Evolutionary conservation across 2,797 vertebrate species (phyloP).

Genomic region (Streptopelia turtur): DNA sequence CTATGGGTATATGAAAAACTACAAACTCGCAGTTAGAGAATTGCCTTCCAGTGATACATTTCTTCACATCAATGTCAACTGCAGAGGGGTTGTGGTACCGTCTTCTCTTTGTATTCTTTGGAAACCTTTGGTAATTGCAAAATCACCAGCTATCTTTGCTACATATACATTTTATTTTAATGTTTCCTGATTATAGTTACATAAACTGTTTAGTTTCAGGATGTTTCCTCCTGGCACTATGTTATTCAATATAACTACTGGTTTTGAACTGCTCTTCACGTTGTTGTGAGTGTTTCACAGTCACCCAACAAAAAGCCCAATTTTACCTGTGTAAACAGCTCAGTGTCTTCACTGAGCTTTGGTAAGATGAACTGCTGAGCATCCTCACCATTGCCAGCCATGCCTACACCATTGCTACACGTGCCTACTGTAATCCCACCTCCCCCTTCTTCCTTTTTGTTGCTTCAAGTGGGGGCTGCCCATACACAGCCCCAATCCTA

Average conservation of each 20-base stretch:
- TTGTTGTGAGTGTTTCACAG: not conserved
- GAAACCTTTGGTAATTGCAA: not conserved
- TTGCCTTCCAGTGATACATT: not conserved
- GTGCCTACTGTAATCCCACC: not conserved
- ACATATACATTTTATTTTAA: not conserved
- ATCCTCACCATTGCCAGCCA: not conserved
- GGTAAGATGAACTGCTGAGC: not conserved
- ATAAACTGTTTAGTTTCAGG: not conserved
- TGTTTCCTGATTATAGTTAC: not conserved
- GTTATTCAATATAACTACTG: not conserved
- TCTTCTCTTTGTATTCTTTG: not conserved
- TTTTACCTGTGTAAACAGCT: not conserved
- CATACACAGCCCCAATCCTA: not conserved
- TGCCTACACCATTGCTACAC: not conserved
- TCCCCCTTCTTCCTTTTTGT: not conserved
- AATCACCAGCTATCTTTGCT: not conserved
- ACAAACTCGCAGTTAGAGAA: not conserved
- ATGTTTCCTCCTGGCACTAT: not conserved
- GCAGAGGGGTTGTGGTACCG: not conserved
- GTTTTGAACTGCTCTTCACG: not conserved
- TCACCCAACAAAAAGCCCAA: not conserved
- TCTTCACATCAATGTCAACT: not conserved
- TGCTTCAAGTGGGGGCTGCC: not conserved
- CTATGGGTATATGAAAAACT: not conserved
- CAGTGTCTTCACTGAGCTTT: not conserved